Evolutionary conservation across 2,113 vertebrate species (phyloP).

Genomic region (Lycocorax pyrrhopterus): DNA sequence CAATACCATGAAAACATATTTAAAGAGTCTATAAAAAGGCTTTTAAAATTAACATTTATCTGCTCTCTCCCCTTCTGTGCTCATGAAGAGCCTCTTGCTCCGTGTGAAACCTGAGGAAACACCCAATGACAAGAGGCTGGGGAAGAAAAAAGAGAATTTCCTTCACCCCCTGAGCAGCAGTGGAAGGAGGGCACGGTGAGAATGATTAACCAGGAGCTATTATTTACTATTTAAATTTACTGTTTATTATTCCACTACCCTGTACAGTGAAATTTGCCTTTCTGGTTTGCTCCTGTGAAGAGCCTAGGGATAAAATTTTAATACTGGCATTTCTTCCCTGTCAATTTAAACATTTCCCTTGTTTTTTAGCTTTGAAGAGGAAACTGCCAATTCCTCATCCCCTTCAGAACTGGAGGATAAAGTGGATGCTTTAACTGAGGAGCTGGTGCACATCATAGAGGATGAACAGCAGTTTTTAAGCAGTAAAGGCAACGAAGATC

Average conservation of each 20-base stretch:
- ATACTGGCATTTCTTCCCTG: background rate
- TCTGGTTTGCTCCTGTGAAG: background rate
- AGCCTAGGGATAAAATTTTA: background rate
- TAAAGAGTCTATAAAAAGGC: background rate
- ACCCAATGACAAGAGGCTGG: slow-evolving; percentile 44
- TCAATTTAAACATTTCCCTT: background rate
- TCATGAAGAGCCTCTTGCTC: slow-evolving; percentile 47
- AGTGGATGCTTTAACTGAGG: slow-evolving; percentile 16
- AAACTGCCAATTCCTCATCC: background rate
- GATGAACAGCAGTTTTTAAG: background rate
- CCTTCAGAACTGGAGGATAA: background rate
- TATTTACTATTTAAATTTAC: background rate
- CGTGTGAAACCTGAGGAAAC: slow-evolving; percentile 53
- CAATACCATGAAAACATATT: too few relatives aligned
- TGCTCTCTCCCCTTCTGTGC: background rate
- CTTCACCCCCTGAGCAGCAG: background rate
- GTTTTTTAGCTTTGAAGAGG: background rate
- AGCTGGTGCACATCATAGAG: slow-evolving; percentile 9
- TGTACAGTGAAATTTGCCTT: rapidly evolving
- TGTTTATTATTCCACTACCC: background rate
- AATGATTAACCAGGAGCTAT: background rate
- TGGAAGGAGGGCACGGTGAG: background rate
- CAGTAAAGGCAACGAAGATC: background rate
- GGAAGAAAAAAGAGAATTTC: slow-evolving; percentile 5
- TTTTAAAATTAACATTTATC: background rate